phyloP scores from a whole-genome alignment of 30 jellyfish, hydroid and myxozoan genomes.

The Hydractinia echinata region DNA sequence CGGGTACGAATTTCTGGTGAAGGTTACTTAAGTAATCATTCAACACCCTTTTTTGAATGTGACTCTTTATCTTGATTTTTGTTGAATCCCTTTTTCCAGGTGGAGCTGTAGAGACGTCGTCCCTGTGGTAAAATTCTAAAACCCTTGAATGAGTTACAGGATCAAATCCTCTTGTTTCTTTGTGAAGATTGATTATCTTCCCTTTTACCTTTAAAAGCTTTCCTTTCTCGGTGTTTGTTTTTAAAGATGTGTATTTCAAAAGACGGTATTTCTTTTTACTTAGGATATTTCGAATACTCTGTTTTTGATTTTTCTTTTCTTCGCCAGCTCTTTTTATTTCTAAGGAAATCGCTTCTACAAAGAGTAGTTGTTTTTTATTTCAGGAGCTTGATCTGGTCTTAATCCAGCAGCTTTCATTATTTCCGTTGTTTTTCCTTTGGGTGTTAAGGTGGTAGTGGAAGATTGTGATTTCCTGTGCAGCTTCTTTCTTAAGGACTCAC shows the following conservation, averaged over 20 bases:
- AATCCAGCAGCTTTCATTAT: no score
- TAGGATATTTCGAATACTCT: neutral
- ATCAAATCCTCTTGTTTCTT: constrained; percentile 10
- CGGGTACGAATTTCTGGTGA: no score
- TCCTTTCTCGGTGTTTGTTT: neutral
- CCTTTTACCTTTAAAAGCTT: neutral
- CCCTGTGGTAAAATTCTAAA: no score
- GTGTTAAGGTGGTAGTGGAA: no score
- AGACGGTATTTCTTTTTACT: neutral
- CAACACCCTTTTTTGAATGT: no score
- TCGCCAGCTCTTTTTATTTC: neutral
- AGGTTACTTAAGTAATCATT: no score
- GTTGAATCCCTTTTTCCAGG: no score
- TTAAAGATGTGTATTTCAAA: neutral
- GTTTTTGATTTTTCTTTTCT: neutral
- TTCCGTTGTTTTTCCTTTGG: no score
- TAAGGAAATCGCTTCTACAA: constrained; percentile 12
- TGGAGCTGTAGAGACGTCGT: no score
- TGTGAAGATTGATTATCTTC: neutral
- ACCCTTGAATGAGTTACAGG: neutral
- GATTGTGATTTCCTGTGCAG: no score
- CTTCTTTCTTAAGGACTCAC: no score
- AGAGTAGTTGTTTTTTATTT: constrained; percentile 9
- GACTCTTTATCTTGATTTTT: neutral
- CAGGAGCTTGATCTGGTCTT: neutral